A percentile compares a stretch with the other conserved stretches of the same genome.
Evolutionary conservation across 2,113 vertebrate species (phyloP).

Genomic region (Podarcis cretensis): DNA sequence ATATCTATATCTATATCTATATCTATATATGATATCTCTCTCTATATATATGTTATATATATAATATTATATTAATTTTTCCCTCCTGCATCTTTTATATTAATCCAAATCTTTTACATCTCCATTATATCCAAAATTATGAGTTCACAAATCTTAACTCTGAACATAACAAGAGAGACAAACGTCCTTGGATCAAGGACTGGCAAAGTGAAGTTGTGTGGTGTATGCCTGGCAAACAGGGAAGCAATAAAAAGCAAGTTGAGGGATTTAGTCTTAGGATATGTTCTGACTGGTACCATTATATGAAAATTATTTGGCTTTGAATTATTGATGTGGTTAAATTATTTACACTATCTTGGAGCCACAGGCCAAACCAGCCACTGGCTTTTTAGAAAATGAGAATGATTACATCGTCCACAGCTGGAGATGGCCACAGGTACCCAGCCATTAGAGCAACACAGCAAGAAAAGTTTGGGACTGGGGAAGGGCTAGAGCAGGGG

Average conservation of each 20-base stretch:
- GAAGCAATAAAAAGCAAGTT: neutral
- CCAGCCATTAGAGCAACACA: neutral
- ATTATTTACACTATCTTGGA: constrained; percentile 9
- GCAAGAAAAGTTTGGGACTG: neutral
- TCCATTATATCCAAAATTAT: too few species aligned
- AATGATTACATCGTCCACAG: neutral
- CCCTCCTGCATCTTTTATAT: too few species aligned
- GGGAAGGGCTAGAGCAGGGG: neutral
- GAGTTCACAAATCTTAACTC: too few species aligned
- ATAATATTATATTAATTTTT: too few species aligned
- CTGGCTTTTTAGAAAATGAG: neutral
- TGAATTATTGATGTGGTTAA: constrained; percentile 19
- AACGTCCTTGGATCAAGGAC: too few species aligned
- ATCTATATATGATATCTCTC: too few species aligned
- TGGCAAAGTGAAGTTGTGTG: neutral
- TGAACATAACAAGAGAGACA: too few species aligned
- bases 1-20: too few species aligned
- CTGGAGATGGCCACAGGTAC: neutral
- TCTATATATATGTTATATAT: too few species aligned
- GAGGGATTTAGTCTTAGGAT: neutral
- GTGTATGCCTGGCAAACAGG: neutral
- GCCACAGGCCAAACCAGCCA: neutral
- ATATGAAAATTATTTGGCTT: constrained; percentile 16
- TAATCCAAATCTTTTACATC: too few species aligned
- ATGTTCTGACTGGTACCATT: neutral